phyloP scores from a whole-genome alignment of 2,888 invertebrate genomes.

The Nycteola revayana region DNA sequence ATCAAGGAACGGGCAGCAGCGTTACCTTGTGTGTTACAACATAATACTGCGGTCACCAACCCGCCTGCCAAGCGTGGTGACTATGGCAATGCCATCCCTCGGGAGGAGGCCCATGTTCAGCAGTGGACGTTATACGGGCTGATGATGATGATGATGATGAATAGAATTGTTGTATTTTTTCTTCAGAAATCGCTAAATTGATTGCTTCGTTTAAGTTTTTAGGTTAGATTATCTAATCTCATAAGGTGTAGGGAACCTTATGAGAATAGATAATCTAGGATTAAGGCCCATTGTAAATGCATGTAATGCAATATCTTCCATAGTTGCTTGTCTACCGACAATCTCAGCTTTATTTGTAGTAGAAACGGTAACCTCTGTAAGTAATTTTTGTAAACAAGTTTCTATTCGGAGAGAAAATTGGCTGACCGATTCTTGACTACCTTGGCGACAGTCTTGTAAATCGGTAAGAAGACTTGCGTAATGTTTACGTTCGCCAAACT shows the following conservation, averaged over 20 bases:
- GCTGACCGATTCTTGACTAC: slow-evolving; percentile 9
- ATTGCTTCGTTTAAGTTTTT: slow-evolving; percentile 11
- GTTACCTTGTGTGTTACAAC: too few relatives aligned
- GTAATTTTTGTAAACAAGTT: slow-evolving; percentile 26
- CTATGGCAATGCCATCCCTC: too few relatives aligned
- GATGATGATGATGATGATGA: too few relatives aligned
- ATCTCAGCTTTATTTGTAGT: slow-evolving; percentile 18
- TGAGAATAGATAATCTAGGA: slow-evolving; percentile 10
- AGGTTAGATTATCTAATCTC: too few relatives aligned
- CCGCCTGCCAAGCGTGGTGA: too few relatives aligned
- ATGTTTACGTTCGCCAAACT: slow-evolving; percentile 27
- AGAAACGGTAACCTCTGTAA: slow-evolving; percentile 28
- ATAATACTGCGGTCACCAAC: too few relatives aligned
- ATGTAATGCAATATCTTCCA: slow-evolving; percentile 31
- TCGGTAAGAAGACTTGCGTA: neutral
- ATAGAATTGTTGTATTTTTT: too few relatives aligned
- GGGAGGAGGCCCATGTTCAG: too few relatives aligned
- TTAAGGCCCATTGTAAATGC: slow-evolving; percentile 7
- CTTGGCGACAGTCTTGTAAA: slow-evolving; percentile 7
- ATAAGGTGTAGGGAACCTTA: too few relatives aligned
- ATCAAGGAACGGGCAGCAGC: too few relatives aligned
- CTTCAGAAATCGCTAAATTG: too few relatives aligned
- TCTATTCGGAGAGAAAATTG: slow-evolving; percentile 19
- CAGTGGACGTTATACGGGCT: too few relatives aligned
- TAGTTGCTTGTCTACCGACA: slow-evolving; percentile 25